Evolutionary conservation across 2,113 vertebrate species (phyloP).

Genomic region (Isurus oxyrinchus): DNA sequence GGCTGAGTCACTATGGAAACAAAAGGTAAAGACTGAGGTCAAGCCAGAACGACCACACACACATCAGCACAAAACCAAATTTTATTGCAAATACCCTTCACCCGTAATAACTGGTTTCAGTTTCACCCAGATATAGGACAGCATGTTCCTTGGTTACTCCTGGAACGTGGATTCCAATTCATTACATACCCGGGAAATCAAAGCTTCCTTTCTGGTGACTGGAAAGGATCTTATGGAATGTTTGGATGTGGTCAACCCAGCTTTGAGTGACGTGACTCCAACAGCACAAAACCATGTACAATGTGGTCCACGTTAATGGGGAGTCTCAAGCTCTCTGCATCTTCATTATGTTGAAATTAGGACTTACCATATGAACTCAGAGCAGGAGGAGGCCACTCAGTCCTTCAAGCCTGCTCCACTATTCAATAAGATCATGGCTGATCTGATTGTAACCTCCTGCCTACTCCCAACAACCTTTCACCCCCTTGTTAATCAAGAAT

Average conservation of each 20-base stretch:
- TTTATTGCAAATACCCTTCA: background rate
- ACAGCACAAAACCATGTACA: background rate
- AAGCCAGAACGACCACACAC: background rate
- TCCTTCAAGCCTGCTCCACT: too few species aligned
- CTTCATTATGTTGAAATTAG: background rate
- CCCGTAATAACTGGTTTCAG: background rate
- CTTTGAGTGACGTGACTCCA: background rate
- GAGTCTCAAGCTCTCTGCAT: background rate
- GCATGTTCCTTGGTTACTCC: background rate
- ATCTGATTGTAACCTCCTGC: too few species aligned
- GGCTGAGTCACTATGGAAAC: conserved; percentile 73
- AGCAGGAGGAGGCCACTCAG: too few species aligned
- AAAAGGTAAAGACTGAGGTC: background rate
- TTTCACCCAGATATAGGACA: too few species aligned
- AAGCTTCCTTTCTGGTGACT: background rate
- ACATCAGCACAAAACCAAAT: background rate
- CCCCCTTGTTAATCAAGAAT: too few species aligned
- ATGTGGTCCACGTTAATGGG: background rate
- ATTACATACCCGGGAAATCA: background rate
- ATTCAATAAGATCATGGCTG: too few species aligned
- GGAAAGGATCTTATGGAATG: background rate
- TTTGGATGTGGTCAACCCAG: background rate
- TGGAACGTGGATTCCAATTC: background rate
- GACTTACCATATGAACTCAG: too few species aligned
- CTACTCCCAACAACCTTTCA: too few species aligned